Conservation (phyloP, 92 coral and sea anemone genomes). For the Bergia puertoricense region DNA sequence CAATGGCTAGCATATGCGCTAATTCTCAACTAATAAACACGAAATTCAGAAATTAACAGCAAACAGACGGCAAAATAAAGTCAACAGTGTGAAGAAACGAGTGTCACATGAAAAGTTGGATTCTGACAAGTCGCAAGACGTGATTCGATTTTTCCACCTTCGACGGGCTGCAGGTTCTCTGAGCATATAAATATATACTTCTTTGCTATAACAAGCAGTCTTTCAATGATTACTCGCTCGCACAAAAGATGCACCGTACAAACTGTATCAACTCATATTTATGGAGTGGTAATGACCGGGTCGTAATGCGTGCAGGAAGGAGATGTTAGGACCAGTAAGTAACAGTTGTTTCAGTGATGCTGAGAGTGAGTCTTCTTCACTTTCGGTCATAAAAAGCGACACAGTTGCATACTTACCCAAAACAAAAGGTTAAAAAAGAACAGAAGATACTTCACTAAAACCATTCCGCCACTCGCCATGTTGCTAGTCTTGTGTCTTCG, state of each 20-base stretch:
- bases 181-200: not conserved
- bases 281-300: not conserved
- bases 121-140: too few relatives aligned
- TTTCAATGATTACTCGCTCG: not conserved
- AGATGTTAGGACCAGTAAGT: not conserved
- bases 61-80: too few relatives aligned
- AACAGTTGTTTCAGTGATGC: too few relatives aligned
- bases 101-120: not conserved
- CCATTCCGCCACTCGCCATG: conserved; percentile 91
- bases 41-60: too few relatives aligned
- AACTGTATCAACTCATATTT: not conserved
- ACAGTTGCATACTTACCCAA: conserved; percentile 68
- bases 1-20: too few relatives aligned
- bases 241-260: not conserved
- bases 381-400: not conserved
- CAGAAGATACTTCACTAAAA: conserved; percentile 73
- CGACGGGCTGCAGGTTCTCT: not conserved
- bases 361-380: not conserved
- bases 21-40: too few relatives aligned
- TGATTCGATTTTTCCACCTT: too few relatives aligned
- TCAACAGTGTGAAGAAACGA: too few relatives aligned
- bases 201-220: not conserved
- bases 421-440: conserved; percentile 80
- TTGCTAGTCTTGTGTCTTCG: not conserved
- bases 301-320: not conserved